Conservation (phyloP, 2,888 invertebrate genomes). For the Diloba caeruleocephala region DNA sequence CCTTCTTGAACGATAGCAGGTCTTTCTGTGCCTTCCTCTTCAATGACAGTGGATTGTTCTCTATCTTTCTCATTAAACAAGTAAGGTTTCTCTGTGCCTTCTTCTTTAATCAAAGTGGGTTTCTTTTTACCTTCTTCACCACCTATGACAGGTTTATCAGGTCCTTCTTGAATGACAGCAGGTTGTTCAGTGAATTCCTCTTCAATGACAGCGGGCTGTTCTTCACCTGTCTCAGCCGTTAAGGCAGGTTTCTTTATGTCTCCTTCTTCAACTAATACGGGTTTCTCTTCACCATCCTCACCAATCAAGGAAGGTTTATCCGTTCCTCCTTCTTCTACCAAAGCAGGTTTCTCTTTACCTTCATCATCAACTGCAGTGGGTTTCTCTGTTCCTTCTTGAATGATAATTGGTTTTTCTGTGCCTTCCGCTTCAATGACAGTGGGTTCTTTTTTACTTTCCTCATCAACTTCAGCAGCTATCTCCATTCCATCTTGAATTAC, state of each 20-base stretch:
- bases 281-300: slow-evolving; percentile 6
- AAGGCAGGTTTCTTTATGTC: slow-evolving; percentile 14
- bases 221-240: slow-evolving; percentile 14
- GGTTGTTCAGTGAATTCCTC: slow-evolving; percentile 17
- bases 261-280: neutral
- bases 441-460: neutral
- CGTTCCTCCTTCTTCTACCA: slow-evolving; percentile 9
- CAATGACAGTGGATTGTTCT: slow-evolving; percentile 7
- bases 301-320: slow-evolving; percentile 2
- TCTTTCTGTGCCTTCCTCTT: neutral
- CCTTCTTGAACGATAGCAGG: neutral
- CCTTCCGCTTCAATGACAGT: neutral
- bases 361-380: neutral
- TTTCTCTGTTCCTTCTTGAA: neutral
- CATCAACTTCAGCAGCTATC: too few relatives aligned
- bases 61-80: neutral
- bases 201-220: slow-evolving; percentile 9
- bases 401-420: neutral
- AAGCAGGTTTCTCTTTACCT: too few relatives aligned
- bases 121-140: neutral
- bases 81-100: slow-evolving; percentile 7
- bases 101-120: slow-evolving; percentile 4
- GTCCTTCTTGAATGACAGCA: neutral
- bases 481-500: too few relatives aligned
- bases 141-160: slow-evolving; percentile 9